phyloP scores from a whole-genome alignment of 1,140 invertebrate genomes.

The Thaumatotibia leucotreta region DNA sequence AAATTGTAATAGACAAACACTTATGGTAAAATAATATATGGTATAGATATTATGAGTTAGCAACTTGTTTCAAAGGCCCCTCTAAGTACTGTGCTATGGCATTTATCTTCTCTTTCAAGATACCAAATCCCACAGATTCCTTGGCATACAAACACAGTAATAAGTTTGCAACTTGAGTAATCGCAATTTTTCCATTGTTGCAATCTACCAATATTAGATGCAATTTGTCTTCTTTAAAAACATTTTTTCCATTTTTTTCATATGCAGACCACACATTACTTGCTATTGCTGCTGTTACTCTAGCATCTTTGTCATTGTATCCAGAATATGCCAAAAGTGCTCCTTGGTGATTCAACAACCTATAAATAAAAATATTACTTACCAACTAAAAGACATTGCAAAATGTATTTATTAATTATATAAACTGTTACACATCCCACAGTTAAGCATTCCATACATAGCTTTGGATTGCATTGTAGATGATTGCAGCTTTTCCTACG shows the following conservation, averaged over 20 bases:
- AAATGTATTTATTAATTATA: too few relatives aligned
- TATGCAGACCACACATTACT: constrained; percentile 98
- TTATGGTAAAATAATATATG: neutral
- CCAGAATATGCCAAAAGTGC: constrained; percentile 95
- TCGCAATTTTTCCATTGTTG: constrained; percentile 83
- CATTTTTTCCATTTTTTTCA: constrained; percentile 93
- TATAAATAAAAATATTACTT: constrained; percentile 60
- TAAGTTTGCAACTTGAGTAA: constrained; percentile 91
- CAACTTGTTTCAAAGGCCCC: constrained; percentile 90
- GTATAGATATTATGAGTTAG: constrained; percentile 70
- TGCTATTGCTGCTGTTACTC: constrained; percentile 95
- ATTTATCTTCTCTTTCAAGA: constrained; percentile 93
- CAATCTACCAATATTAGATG: constrained; percentile 94
- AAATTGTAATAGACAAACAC: constrained; percentile 5
- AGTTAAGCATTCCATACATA: too few relatives aligned
- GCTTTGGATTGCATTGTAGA: too few relatives aligned
- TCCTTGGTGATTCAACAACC: constrained; percentile 94
- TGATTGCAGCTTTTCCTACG: too few relatives aligned
- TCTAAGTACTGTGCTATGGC: constrained; percentile 92
- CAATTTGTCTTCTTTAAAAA: constrained; percentile 93
- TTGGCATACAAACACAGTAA: constrained; percentile 94
- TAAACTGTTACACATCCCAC: too few relatives aligned
- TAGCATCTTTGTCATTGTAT: constrained; percentile 94
- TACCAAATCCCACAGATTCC: constrained; percentile 92
- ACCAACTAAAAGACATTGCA: too few relatives aligned